Evolutionary conservation across 2,888 invertebrate genomes (phyloP), one percentile per base, ranked within the genome.

Genomic region (Drosophila mayaguana): DNA sequence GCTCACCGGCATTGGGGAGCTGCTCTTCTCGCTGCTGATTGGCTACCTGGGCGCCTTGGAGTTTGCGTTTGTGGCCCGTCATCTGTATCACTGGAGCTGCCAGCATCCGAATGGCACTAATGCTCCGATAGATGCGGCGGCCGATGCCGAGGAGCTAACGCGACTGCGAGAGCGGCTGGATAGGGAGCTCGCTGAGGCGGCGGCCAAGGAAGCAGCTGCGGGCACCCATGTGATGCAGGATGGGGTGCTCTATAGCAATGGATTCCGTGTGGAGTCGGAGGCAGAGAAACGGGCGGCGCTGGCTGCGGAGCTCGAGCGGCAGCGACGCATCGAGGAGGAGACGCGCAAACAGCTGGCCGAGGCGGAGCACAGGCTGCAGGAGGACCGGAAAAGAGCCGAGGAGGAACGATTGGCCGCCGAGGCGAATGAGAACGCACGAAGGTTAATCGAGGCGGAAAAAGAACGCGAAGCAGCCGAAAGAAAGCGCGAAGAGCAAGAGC

Each of bases 11-110:
- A 95, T 97, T 95, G 97, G 97, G 90, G 94, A 96, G 81, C 92
- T 97, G 87, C 93, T 97, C 69, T 93, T 97, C 79, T 96, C 97
- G 57, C 93, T 96, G 86, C 93, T 97, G 75, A 94, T 97, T 65
- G 94, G 96, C 75, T 96, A 96, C 92, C 95, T 96, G 75, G 97
- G 97, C 72, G 95, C 96, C 34, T 90, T 96, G 83, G 97, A 97
- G 92, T 88, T 93, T 22, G 82, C 91, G 2, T 93, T 91, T 73
- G 92, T 93, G 32, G 88, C 91, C 18, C 90, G 91, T 9, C 92
- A 93, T 69, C 78, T 93, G 1, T 92, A 91, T 63, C 92, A 93
- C 69, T 91, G 91, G 88, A 81, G 90, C n/a, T 92, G 83, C 54
- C 86, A 81, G 51, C 92, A 93, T 81, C 72, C 83, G 2, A 60